These are phyloP conservation scores for Schizotus pectinicornis DNA, from an alignment of 2,888 invertebrate genomes.

Conservation along the genomic window DNA sequence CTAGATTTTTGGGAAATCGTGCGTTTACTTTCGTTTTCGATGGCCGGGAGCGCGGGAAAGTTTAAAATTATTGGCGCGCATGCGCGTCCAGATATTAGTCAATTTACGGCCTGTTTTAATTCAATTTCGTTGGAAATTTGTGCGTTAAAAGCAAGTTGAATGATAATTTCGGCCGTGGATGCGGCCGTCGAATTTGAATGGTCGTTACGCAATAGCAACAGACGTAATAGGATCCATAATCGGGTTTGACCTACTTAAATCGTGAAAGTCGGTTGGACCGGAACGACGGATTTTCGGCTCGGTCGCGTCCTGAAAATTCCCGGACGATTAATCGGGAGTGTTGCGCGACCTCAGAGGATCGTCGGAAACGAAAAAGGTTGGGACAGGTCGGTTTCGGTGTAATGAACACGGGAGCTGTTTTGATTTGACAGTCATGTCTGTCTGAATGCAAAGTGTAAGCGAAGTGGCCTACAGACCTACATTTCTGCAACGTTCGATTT, in stretches of 20 bases:
- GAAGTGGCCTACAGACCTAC: conserved; percentile 91
- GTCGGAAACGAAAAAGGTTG: not conserved
- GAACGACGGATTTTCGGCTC: conserved; percentile 2
- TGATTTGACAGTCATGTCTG: conserved; percentile 75
- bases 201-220: conserved; percentile 46
- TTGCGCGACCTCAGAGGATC: not conserved
- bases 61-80: conserved; percentile 36
- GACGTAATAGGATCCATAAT: conserved; percentile 47
- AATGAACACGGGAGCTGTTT: conserved; percentile 71
- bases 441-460: conserved; percentile 82
- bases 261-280: conserved; percentile 47
- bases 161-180: conserved; percentile 5
- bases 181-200: conserved; percentile 36
- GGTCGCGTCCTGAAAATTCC: not conserved
- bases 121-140: conserved; percentile 11
- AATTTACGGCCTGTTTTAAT: conserved; percentile 10
- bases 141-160: conserved; percentile 1
- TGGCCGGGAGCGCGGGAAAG: conserved; percentile 31
- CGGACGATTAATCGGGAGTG: conserved; percentile 17
- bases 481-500: conserved; percentile 74
- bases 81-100: conserved; percentile 5
- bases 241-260: conserved; percentile 52
- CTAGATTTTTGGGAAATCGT: not conserved
- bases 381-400: conserved; percentile 50
- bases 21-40: conserved; percentile 29